Conservation (phyloP, 2,888 invertebrate genomes). For the Drosophila niveifrons region DNA sequence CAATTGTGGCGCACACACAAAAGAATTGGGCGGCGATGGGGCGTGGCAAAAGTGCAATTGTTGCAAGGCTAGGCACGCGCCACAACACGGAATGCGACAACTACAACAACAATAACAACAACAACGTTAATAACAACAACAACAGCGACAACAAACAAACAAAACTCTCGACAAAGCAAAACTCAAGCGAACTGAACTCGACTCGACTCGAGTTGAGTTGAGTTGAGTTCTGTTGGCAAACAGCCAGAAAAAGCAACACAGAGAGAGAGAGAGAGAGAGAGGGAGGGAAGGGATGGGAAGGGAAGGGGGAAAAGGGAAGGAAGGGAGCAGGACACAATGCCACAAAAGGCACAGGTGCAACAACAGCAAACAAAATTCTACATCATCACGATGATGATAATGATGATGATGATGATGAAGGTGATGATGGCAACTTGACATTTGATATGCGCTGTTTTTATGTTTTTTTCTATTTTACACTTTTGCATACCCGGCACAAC, state of each 20-base stretch:
- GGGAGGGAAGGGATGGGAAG: background rate
- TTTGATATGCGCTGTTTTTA: conserved; percentile 30
- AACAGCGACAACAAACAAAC: conserved; percentile 33
- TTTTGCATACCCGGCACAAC: background rate
- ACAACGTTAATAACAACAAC: conserved; percentile 14
- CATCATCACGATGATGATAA: conserved; percentile 10
- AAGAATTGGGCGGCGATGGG: conserved; percentile 35
- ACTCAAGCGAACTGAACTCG: conserved; percentile 69
- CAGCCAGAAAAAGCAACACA: conserved; percentile 50
- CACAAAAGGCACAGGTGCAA: conserved; percentile 50
- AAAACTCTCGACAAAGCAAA: conserved; percentile 62
- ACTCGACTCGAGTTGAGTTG: conserved; percentile 53
- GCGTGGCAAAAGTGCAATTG: conserved; percentile 69
- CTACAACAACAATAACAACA: conserved; percentile 19
- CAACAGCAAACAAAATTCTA: conserved; percentile 21
- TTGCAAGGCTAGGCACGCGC: conserved; percentile 51
- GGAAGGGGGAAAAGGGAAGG: background rate
- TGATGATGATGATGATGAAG: conserved; percentile 2
- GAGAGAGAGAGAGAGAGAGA: conserved; percentile 11
- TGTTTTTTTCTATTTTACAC: background rate
- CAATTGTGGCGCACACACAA: conserved; percentile 38
- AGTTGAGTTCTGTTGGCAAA: conserved; percentile 62
- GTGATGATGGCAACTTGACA: conserved; percentile 51
- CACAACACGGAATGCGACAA: conserved; percentile 37
- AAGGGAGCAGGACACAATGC: conserved; percentile 30